A percentile compares a stretch with the other conserved stretches of the same genome.
Conservation (phyloP, 1,140 invertebrate species). For the Dysdera silvatica region DNA sequence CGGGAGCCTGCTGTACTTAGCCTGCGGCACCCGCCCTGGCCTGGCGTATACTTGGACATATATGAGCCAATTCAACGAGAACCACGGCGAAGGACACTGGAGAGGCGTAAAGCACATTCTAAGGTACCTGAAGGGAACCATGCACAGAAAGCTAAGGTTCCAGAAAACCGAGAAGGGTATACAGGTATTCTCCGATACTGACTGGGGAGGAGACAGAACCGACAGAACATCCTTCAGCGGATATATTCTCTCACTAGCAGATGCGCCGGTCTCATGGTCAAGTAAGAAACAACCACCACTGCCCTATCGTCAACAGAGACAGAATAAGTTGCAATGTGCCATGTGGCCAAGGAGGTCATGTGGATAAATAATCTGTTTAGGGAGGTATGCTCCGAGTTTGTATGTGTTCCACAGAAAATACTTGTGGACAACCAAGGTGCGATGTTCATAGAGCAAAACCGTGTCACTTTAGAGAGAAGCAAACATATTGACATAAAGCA, state of each 20-base stretch:
- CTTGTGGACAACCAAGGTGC: conserved; percentile 37
- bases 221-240: conserved; percentile 38
- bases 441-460: conserved; percentile 39
- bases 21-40: conserved; percentile 44
- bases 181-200: conserved; percentile 1
- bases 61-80: conserved; percentile 45
- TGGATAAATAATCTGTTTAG: conserved; percentile 36
- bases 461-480: conserved; percentile 40
- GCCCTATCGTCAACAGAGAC: conserved; percentile 46
- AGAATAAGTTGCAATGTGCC: conserved; percentile 44
- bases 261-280: conserved; percentile 47
- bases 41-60: conserved; percentile 44
- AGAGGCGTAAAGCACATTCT: conserved; percentile 38
- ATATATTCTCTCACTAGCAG: conserved; percentile 37
- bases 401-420: not conserved
- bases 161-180: not conserved
- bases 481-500: conserved; percentile 43
- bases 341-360: conserved; percentile 42
- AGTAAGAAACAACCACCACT: conserved; percentile 47
- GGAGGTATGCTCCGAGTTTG: not conserved
- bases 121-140: conserved; percentile 34
- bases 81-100: conserved; percentile 29
- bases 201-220: conserved; percentile 21
- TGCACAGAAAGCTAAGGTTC: conserved; percentile 8
- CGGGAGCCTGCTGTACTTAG: conserved; percentile 42